These are phyloP conservation scores for Drosophila athabasca DNA, from an alignment of 1,140 invertebrate species.

Conservation along the genomic window DNA sequence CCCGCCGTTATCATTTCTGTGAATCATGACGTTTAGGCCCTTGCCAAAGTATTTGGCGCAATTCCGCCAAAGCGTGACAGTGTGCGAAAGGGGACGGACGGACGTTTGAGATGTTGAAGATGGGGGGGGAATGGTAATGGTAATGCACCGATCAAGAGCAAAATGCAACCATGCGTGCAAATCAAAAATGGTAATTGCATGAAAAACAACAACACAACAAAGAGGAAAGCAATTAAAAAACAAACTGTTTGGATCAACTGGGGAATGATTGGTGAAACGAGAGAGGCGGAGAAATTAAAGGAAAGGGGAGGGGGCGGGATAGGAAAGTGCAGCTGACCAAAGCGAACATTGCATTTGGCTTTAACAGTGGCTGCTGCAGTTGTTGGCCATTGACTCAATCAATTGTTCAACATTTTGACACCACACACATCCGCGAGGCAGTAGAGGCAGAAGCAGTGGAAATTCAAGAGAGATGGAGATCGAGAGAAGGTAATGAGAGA, in stretches of 20 bases:
- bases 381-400: constrained; percentile 53
- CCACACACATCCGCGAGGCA: background rate
- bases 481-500: constrained; percentile 11
- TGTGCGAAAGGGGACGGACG: background rate
- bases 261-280: background rate
- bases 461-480: background rate
- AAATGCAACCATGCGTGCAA: constrained; percentile 61
- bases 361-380: constrained; percentile 39
- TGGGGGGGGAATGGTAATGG: too few relatives aligned
- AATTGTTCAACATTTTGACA: constrained; percentile 42
- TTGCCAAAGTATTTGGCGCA: constrained; percentile 76
- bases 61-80: constrained; percentile 73
- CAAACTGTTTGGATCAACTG: background rate
- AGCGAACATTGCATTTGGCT: constrained; percentile 57
- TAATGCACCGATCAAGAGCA: constrained; percentile 4
- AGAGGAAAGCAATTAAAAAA: constrained; percentile 54
- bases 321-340: constrained; percentile 57
- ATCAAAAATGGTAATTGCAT: constrained; percentile 65
- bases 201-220: background rate
- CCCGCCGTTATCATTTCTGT: constrained; percentile 1
- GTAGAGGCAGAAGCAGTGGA: background rate
- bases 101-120: too few relatives aligned
- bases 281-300: constrained; percentile 6
- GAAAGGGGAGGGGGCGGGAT: background rate
- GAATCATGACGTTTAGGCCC: constrained; percentile 24